Evolutionary conservation across 2,888 invertebrate genomes (phyloP).

Genomic region (Drosophila planitibia): DNA sequence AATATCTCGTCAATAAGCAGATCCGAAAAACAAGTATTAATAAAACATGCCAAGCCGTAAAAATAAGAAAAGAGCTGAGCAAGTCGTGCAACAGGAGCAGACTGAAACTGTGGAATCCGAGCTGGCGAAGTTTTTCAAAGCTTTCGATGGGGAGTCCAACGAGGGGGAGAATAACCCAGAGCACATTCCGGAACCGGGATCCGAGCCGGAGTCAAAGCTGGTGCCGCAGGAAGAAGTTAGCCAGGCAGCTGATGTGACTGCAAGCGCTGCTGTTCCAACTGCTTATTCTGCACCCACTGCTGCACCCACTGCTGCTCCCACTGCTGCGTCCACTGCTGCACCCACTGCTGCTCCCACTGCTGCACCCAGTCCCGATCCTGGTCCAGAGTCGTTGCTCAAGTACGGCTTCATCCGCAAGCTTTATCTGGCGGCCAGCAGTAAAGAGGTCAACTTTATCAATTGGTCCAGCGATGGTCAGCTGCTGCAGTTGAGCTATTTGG

Average conservation of each 20-base stretch:
- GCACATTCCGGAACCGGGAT: neutral
- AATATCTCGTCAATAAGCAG: neutral
- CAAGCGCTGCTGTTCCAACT: no score
- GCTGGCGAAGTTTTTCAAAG: neutral
- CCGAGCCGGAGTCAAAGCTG: neutral
- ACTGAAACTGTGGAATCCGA: neutral
- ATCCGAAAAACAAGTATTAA: neutral
- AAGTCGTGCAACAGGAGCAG: neutral
- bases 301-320: no score
- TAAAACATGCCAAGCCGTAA: neutral
- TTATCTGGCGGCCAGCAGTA: conserved; percentile 36
- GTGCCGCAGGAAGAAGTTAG: accelerated
- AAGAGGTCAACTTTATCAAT: conserved; percentile 18
- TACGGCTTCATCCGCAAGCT: conserved; percentile 51
- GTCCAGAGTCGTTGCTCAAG: neutral
- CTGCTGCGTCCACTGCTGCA: no score
- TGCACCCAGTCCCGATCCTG: neutral
- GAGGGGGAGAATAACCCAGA: neutral
- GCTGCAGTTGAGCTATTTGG: conserved; percentile 49
- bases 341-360: neutral
- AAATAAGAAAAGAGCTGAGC: neutral
- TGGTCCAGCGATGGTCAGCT: conserved; percentile 45
- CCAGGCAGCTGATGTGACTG: neutral
- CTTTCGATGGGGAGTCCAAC: neutral
- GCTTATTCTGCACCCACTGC: neutral